Conservation (phyloP, 1,140 invertebrate species). For the Drosophila triauraria region DNA sequence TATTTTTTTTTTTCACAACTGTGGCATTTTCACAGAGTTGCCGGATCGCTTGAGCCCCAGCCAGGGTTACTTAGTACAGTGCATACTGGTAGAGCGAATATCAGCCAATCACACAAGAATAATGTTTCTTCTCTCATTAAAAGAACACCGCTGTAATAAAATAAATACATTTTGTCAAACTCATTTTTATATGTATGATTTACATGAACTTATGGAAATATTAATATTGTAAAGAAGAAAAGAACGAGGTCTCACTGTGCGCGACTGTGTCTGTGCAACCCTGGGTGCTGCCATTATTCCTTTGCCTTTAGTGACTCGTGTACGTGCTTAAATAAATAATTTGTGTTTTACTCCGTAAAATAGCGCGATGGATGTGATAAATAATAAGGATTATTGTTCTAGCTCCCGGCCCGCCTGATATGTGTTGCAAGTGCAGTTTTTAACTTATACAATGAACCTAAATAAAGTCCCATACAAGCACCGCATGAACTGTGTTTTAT, state of each 20-base stretch:
- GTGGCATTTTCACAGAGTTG: constrained; percentile 42
- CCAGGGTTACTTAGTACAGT: constrained; percentile 19
- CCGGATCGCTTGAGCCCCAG: constrained; percentile 1
- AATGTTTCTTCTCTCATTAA: neutral
- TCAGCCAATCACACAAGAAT: no score
- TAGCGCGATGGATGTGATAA: neutral
- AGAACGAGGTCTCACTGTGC: constrained; percentile 8
- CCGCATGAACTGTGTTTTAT: constrained; percentile 47
- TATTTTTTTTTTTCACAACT: constrained; percentile 62
- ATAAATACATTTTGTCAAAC: no score
- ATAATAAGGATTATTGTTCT: neutral
- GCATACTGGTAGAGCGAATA: neutral
- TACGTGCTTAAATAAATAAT: constrained; percentile 18
- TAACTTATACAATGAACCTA: neutral
- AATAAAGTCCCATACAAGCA: constrained; percentile 27
- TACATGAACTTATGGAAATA: neutral
- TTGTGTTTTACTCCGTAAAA: constrained; percentile 10
- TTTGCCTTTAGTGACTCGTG: constrained; percentile 26
- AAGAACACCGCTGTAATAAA: no score
- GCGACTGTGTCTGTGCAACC: constrained; percentile 22
- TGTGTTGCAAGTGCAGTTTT: constrained; percentile 17
- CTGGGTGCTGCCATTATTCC: constrained; percentile 52
- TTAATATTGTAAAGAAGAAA: neutral
- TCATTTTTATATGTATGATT: neutral
- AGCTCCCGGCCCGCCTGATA: neutral